These are phyloP conservation scores for Melanophora roralis DNA, from an alignment of 2,888 invertebrate genomes.

Conservation along the genomic window DNA sequence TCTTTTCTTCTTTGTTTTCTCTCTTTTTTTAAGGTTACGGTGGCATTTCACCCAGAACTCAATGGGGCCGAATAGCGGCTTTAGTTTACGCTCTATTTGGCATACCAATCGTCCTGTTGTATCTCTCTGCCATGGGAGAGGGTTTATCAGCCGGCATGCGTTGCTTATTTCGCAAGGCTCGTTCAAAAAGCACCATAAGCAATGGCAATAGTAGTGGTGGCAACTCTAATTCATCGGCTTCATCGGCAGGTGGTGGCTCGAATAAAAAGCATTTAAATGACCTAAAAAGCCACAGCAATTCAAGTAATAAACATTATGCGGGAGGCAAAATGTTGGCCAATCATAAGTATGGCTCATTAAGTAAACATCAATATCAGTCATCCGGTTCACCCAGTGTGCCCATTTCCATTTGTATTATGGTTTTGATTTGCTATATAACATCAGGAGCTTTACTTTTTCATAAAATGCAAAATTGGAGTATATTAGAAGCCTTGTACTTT, in stretches of 20 bases:
- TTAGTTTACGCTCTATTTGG: conserved; percentile 90
- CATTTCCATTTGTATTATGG: conserved; percentile 88
- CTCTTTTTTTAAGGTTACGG: conserved; percentile 84
- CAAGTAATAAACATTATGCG: conserved; percentile 38
- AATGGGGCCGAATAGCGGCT: conserved; percentile 87
- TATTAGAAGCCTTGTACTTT: conserved; percentile 90
- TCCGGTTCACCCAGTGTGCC: conserved; percentile 83
- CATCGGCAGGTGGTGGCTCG: conserved; percentile 37
- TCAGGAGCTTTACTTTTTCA: conserved; percentile 94
- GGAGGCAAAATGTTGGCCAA: conserved; percentile 60
- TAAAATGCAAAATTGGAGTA: conserved; percentile 93
- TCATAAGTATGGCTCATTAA: conserved; percentile 64
- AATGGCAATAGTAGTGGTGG: conserved; percentile 59
- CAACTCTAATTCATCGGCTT: conserved; percentile 60
- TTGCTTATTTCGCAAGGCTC: conserved; percentile 81
- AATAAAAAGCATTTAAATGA: conserved; percentile 69
- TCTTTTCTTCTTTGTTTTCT: conserved; percentile 11
- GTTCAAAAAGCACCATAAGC: conserved; percentile 69
- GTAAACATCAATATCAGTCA: conserved; percentile 67
- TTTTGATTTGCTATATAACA: conserved; percentile 91
- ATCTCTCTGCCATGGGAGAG: conserved; percentile 91
- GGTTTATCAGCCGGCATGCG: conserved; percentile 89
- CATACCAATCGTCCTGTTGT: conserved; percentile 91
- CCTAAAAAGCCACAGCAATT: conserved; percentile 59
- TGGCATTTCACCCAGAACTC: conserved; percentile 87